Evolutionary conservation across 2,797 vertebrate species (phyloP), one percentile per base, ranked within the genome.

Genomic region (Betta splendens): DNA sequence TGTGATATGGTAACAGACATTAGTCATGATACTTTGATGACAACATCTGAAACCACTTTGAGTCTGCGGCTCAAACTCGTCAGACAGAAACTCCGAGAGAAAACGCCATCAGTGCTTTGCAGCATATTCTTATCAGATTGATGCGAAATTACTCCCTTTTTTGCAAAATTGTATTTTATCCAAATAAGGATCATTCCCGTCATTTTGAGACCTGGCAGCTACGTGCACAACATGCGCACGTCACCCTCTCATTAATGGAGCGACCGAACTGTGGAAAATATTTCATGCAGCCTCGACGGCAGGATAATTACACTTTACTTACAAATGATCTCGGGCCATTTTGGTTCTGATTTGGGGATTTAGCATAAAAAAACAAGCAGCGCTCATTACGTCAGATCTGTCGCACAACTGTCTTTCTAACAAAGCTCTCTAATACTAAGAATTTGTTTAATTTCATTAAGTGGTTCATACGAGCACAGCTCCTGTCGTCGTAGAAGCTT

Each of bases 381-480:
- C 16, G 48, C 31, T 64, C 51, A 67, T 67, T 45, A 63, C 31
- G 69, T 55, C 33, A 54, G 39, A 39, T 45, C 23, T 40, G 29
- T 48, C 16, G 53, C 28, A 13, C 56, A 58, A 35, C 40, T 49
- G 61, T 69, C 35, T 61, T 39, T 42, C 39, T 7, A 48, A 60
- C 17, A 38, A 59, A 23, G 9, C 53, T 68, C 17, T 43, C 53
- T 32, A 49, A 69, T 22, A 12, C 48, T 39, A 20, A 45, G 64
- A 35, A 63, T 81, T 61, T 26, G 53, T 73, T 81, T 72, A 45
- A 72, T 79, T 81, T 59, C 69, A 85, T 87, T 72, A 83, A 76
- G 74, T 50, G 64, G 64, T 60, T 75, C 71, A 47, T 66, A 64
- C 37, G 45, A 64, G 59, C 62, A 21, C 60, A 64, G 85, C 78